Base-by-base conservation (phyloP, 1,140 invertebrate species). In the Phymorhynchus buccinoides region DNA sequence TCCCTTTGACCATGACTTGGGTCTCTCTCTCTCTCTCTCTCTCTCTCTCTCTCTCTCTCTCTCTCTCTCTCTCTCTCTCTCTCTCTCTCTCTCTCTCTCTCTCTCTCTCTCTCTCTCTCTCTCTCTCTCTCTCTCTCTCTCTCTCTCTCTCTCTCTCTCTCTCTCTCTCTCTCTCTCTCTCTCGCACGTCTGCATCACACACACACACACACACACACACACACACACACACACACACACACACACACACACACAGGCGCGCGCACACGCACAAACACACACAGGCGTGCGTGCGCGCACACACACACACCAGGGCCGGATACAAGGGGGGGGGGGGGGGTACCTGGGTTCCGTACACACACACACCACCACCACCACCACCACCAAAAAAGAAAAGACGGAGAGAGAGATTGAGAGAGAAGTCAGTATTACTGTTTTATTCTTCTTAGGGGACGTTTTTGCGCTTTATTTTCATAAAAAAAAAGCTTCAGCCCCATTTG, bases 161-260 rank as follows among this genome's bases (percentile, higher is more conserved):
- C 44, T 48, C 6, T 48, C 44, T 48, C 44, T 48, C 44, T 48
- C 56, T 22, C 22, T 18, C 18, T 27, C 12, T 62, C 0, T 62
- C 6, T 62, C 56, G 4, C 12, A 62, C 56, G 48, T 52, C 48
- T 52, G 2, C 56, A 27, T 27, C 56, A 62, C 22, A 62, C 12
- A 18, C 56, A 22, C 12, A 62, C 22, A 62, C 56, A 12, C 56
- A 22, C 22, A 22, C 56, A 62, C 56, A 62, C 56, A 62, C 56
- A 62, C 56, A 62, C 56, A 62, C 56, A 62, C 56, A 62, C 56
- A 62, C 56, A 62, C 56, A 62, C 56, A 62, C 56, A 62, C 56
- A 62, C 56, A 62, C 56, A 62, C 56, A 62, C 56, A 62, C 56
- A 62, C 56, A 62, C 56, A 62, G 16, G 27, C 18, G 27, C 56